A percentile compares a stretch with the other conserved stretches of the same genome.
phyloP scores from a whole-genome alignment of 2,113 vertebrate genomes.

The Mungos mungo region DNA sequence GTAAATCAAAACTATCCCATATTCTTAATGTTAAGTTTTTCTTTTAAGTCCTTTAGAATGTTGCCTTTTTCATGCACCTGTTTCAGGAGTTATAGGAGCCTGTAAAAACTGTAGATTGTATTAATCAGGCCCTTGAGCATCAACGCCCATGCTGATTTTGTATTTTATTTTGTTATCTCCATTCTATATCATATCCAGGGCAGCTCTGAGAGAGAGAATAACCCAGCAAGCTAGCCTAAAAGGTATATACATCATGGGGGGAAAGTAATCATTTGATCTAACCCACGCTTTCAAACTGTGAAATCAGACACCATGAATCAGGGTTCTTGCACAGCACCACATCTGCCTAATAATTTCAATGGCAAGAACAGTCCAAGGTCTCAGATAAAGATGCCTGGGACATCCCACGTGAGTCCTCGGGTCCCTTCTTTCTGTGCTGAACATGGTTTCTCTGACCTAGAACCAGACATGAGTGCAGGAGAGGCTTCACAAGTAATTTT shows the following conservation, averaged over 20 bases:
- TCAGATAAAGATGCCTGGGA: neutral
- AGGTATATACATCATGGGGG: accelerated
- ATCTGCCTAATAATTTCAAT: neutral
- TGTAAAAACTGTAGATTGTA: neutral
- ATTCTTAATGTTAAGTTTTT: neutral
- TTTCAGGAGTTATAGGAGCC: neutral
- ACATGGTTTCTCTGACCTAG: neutral
- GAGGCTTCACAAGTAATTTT: neutral
- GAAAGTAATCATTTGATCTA: neutral
- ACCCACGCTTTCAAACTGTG: neutral
- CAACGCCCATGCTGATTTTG: neutral
- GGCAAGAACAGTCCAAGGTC: neutral
- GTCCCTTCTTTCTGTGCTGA: neutral
- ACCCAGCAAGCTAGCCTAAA: neutral
- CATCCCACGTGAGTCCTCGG: neutral
- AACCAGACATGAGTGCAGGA: neutral
- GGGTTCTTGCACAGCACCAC: neutral
- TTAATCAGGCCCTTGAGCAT: neutral
- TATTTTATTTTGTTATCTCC: neutral
- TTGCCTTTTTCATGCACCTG: neutral
- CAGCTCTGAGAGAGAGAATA: neutral
- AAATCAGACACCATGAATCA: neutral
- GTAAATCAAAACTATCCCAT: neutral
- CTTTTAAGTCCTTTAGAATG: neutral
- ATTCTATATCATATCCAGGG: neutral